Conservation (phyloP, 2,888 invertebrate species). For the Auanema freiburgensis region DNA sequence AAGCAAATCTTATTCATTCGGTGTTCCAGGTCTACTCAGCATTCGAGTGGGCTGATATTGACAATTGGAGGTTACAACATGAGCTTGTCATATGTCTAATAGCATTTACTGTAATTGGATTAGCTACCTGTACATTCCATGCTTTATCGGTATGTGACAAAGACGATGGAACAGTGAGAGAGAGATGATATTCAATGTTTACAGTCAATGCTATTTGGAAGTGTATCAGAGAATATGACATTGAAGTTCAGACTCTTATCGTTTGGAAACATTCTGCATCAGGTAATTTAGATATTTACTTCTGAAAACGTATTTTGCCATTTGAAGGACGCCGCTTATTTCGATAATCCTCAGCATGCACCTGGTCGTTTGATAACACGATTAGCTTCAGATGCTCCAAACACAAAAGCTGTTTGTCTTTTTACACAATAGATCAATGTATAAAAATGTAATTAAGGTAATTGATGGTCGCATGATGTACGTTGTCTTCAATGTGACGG, state of each 20-base stretch:
- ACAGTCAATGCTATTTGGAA: slow-evolving; percentile 32
- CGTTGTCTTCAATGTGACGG: slow-evolving; percentile 64
- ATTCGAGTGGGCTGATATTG: slow-evolving; percentile 6
- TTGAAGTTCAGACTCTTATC: slow-evolving; percentile 41
- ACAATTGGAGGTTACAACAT: slow-evolving; percentile 24
- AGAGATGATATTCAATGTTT: neutral
- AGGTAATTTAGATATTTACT: slow-evolving; percentile 29
- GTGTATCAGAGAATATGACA: slow-evolving; percentile 49
- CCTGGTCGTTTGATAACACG: slow-evolving; percentile 65
- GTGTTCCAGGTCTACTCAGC: slow-evolving; percentile 6
- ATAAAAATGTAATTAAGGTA: slow-evolving; percentile 40
- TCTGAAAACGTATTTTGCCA: neutral
- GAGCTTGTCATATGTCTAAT: slow-evolving; percentile 30
- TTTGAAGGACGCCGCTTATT: slow-evolving; percentile 64
- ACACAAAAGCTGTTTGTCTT: slow-evolving; percentile 63
- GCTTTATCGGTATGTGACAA: slow-evolving; percentile 27
- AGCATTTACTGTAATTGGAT: slow-evolving; percentile 27
- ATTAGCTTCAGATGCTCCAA: slow-evolving; percentile 66
- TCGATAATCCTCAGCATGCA: slow-evolving; percentile 65
- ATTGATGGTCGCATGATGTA: slow-evolving; percentile 65
- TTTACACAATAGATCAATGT: no score
- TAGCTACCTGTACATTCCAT: slow-evolving; percentile 38
- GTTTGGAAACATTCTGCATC: slow-evolving; percentile 63
- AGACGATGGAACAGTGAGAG: neutral
- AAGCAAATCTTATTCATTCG: neutral